A percentile compares a stretch with the other conserved stretches of the same genome.
Evolutionary conservation across 2,797 vertebrate genomes (phyloP).

Genomic region (Mormyrops boulengeri): DNA sequence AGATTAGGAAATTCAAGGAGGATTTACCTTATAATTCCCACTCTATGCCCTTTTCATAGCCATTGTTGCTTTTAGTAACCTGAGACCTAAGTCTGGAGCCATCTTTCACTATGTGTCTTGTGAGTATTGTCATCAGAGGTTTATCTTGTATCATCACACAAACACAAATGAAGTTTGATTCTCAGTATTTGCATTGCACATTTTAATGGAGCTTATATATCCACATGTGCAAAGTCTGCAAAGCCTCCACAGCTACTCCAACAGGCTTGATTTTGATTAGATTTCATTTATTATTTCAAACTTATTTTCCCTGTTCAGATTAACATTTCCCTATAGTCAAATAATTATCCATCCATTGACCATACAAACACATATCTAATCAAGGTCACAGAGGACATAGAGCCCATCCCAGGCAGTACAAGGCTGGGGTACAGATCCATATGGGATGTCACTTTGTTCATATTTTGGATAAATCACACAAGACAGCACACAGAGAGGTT

Average conservation of each 20-base stretch:
- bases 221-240: constrained; percentile 17
- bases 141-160: constrained; percentile 34
- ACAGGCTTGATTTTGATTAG: neutral
- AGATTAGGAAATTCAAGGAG: constrained; percentile 51
- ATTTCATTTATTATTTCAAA: neutral
- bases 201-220: constrained; percentile 31
- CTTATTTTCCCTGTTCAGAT: neutral
- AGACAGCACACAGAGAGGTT: neutral
- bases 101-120: constrained; percentile 34
- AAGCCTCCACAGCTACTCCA: neutral
- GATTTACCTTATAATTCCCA: constrained; percentile 33
- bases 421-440: neutral
- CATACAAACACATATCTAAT: neutral
- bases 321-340: neutral
- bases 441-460: neutral
- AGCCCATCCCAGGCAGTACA: neutral
- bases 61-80: constrained; percentile 43
- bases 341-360: neutral
- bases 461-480: neutral
- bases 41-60: constrained; percentile 45
- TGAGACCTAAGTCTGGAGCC: constrained; percentile 42
- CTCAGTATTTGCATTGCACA: constrained; percentile 22
- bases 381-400: neutral
- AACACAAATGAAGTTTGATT: constrained; percentile 35
- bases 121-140: neutral